Evolutionary conservation across 2,113 vertebrate species (phyloP), one percentile per base, ranked within the genome.

Genomic region (Alaudala cheleensis): DNA sequence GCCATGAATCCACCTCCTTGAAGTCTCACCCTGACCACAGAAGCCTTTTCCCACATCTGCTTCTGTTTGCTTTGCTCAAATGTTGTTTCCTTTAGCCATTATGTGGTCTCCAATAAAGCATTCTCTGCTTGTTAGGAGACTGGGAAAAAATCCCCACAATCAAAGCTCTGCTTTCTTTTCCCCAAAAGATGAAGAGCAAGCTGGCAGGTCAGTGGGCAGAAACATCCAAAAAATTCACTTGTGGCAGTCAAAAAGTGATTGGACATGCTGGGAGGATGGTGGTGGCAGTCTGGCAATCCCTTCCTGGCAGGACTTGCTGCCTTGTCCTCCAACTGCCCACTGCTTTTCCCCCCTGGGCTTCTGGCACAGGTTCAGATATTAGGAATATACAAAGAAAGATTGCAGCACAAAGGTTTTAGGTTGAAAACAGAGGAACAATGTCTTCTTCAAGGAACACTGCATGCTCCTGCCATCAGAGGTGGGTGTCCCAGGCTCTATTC

Each of bases 51-150:
- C 65, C 77, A 67, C 15, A 2, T 78, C 51, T 92, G 79, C 80
- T 87, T 64, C 69, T 81, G 40, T 79, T 93, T 78, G 57, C 51
- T 92, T 74, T 87, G 70, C 69, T 84, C 61, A 47, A 34, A 33
- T 45, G 26, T 57, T 88, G 25, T 80, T 91, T 74, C 1, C 1
- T 66, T 89, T 89, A 83, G 86, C 72, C 44, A 60, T 70, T 42
- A 53, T 50, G 50, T 74, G 51, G 80, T 66, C 67, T 92, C 58
- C 47, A 62, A 13, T 29, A 84, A 84, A 58, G 39, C 50, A 22
- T 65, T 69, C 37, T 56, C 50, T 88, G 58, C 50, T 81, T 76
- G 42, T 81, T 70, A 49, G 71, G 67, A 57, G 50, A 29, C 62
- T 61, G 53, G 50, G 76, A 61, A 72, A 74, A 72, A 86, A 16